Conservation (phyloP, 2,888 invertebrate species). For the Meteorus cinctellus region DNA sequence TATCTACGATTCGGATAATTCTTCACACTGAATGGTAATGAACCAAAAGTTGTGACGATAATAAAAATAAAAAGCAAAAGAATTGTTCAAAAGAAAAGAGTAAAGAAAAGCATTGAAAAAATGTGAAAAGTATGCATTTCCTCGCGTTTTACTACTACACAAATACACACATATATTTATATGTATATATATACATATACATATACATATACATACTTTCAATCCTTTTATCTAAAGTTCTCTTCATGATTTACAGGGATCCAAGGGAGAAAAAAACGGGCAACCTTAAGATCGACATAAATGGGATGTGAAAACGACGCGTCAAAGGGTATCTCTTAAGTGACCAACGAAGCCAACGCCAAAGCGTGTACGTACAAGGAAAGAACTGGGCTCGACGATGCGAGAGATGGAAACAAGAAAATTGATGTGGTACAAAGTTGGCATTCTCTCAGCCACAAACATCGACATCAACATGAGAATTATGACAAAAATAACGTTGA, state of each 20-base stretch:
- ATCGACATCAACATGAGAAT: conserved; percentile 32
- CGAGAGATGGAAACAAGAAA: conserved; percentile 28
- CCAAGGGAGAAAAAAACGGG: conserved; percentile 92
- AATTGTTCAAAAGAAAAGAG: not conserved
- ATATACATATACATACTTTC: not conserved
- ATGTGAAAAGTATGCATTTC: conserved; percentile 17
- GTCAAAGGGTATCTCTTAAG: conserved; percentile 42
- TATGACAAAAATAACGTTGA: conserved; percentile 28
- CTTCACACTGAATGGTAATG: not conserved
- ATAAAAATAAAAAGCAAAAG: not conserved
- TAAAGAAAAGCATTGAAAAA: conserved; percentile 17
- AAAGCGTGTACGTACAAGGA: conserved; percentile 41
- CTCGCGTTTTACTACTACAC: conserved; percentile 26
- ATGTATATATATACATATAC: conserved; percentile 7
- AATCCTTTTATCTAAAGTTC: conserved; percentile 33
- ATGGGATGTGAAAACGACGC: conserved; percentile 75
- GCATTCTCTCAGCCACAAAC: conserved; percentile 18
- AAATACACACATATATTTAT: not conserved
- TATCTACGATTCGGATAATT: not conserved
- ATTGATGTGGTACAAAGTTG: conserved; percentile 17
- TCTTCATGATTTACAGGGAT: conserved; percentile 77
- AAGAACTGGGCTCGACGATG: conserved; percentile 28
- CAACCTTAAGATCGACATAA: conserved; percentile 87
- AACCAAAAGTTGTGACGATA: not conserved
- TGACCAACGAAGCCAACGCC: conserved; percentile 42